Conservation (phyloP, 2,797 vertebrate species). For the Valencia hispanica region DNA sequence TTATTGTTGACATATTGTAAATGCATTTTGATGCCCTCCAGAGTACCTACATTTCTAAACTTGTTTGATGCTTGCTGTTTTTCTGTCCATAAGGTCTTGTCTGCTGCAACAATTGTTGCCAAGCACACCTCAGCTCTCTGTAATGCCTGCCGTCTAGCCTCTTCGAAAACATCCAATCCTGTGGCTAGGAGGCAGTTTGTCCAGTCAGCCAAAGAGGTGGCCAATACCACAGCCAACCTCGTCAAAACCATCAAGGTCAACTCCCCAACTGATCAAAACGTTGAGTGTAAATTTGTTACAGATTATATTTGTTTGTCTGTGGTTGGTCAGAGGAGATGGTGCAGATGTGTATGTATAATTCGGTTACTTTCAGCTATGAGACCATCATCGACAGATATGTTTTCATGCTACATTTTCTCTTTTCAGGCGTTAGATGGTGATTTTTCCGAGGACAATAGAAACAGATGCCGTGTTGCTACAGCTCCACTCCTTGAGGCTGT, state of each 20-base stretch:
- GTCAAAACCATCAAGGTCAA: slow-evolving; percentile 99
- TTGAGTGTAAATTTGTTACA: slow-evolving; percentile 68
- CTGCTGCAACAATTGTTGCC: slow-evolving; percentile 96
- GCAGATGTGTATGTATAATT: slow-evolving; percentile 31
- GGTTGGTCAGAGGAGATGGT: slow-evolving; percentile 34
- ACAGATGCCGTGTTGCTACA: slow-evolving; percentile 90
- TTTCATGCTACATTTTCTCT: slow-evolving; percentile 21
- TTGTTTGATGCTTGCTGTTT: slow-evolving; percentile 12
- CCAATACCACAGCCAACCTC: slow-evolving; percentile 98
- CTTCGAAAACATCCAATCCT: slow-evolving; percentile 96
- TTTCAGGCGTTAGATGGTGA: slow-evolving; percentile 92
- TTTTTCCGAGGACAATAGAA: slow-evolving; percentile 97
- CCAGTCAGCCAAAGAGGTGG: slow-evolving; percentile 98
- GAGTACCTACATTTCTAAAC: neutral
- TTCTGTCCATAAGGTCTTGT: slow-evolving; percentile 86
- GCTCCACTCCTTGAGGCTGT: slow-evolving; percentile 94
- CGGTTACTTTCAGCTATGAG: neutral
- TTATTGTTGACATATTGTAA: neutral
- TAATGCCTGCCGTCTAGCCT: slow-evolving; percentile 96
- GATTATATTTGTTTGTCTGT: slow-evolving; percentile 30
- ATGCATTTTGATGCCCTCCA: neutral
- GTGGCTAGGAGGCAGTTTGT: slow-evolving; percentile 98
- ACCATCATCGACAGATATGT: slow-evolving; percentile 13
- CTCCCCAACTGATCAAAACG: slow-evolving; percentile 73
- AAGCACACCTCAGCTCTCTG: slow-evolving; percentile 98